Evolutionary conservation across 2,797 vertebrate genomes (phyloP).

Genomic region (Crenichthys baileyi): DNA sequence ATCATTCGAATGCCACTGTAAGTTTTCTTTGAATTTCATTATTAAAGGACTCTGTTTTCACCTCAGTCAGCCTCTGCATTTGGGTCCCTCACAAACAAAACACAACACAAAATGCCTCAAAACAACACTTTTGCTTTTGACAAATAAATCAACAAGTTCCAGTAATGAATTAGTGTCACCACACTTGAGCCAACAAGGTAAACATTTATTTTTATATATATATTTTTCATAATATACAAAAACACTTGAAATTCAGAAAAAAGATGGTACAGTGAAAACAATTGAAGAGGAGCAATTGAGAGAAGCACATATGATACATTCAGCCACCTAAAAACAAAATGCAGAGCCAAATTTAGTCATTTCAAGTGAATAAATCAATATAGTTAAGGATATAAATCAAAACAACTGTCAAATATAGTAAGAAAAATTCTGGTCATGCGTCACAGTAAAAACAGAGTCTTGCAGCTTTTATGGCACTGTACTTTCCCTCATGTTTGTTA

Average conservation of each 20-base stretch:
- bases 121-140: too few species aligned
- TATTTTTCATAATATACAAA: conserved; percentile 63
- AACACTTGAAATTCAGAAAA: conserved; percentile 38
- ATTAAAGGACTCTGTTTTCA: too few species aligned
- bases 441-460: conserved; percentile 13
- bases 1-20: too few species aligned
- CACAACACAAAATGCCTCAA: too few species aligned
- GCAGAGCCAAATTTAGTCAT: not conserved
- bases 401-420: conserved; percentile 9
- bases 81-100: too few species aligned
- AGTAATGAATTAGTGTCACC: not conserved
- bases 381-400: conserved; percentile 31
- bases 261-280: conserved; percentile 29
- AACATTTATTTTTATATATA: conserved; percentile 75
- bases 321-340: conserved; percentile 42
- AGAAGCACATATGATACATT: conserved; percentile 59
- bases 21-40: too few species aligned
- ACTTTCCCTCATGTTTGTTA: conserved; percentile 61
- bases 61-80: too few species aligned
- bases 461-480: conserved; percentile 54
- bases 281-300: conserved; percentile 21
- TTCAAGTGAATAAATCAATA: conserved; percentile 12
- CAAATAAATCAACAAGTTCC: not conserved
- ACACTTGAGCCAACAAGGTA: conserved; percentile 60
- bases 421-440: conserved; percentile 44